Conservation (phyloP, 2,888 invertebrate genomes). For the Aphodius granarius region DNA sequence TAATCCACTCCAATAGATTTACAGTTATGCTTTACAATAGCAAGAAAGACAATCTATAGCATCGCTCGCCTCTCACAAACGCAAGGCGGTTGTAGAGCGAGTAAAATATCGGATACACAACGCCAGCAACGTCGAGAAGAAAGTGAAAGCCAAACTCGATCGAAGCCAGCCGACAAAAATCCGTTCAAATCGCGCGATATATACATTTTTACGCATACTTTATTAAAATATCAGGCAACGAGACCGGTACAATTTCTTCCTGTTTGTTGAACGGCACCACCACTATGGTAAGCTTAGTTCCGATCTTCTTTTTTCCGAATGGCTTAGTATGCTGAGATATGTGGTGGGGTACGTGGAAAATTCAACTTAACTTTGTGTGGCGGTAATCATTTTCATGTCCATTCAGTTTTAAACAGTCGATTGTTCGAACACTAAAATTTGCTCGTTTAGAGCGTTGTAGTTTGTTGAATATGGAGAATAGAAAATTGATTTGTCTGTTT, state of each 20-base stretch:
- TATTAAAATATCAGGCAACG: constrained; percentile 4
- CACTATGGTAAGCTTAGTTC: neutral
- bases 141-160: constrained; percentile 12
- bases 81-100: neutral
- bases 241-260: constrained; percentile 5
- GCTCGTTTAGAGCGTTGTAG: neutral
- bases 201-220: constrained; percentile 7
- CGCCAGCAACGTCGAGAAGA: constrained; percentile 1
- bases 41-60: neutral
- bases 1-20: neutral
- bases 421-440: neutral
- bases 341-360: neutral
- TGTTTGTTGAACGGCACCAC: neutral
- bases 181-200: neutral
- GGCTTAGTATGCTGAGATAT: neutral
- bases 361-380: neutral
- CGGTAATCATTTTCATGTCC: neutral
- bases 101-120: neutral
- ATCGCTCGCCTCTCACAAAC: neutral
- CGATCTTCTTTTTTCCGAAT: neutral
- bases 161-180: neutral
- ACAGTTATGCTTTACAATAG: neutral
- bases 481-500: neutral
- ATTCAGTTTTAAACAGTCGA: neutral
- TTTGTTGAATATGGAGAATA: neutral